Evolutionary conservation across 2,113 vertebrate genomes (phyloP), one percentile per base, ranked within the genome.

Genomic region (Puffinus mauretanicus): DNA sequence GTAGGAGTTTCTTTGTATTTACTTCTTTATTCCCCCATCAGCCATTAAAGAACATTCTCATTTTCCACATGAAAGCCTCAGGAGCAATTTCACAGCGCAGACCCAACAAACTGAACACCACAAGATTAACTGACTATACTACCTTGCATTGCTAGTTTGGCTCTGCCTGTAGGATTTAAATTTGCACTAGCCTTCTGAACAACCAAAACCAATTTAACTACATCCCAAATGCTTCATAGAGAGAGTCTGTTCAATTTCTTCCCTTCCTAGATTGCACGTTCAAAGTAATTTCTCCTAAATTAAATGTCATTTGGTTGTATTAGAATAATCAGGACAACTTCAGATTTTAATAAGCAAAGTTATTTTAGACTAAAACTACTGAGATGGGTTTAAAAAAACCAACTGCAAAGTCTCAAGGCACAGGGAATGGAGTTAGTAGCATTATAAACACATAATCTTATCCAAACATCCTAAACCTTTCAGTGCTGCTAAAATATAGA

Each of bases 41-140:
- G 95, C 98, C 95, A 83, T 98, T 98, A 98, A 96, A 96, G 98
- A 98, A 97, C 97, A 97, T 98, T 98, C 98, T 98, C 97, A 98
- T 98, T 98, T 98, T 98, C 98, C 98, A 98, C 98, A 98, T 98
- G 98, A 97, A 98, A 98, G 98, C 97, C 96, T 97, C 94, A 98
- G 96, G 96, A 98, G 97, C 96, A 97, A 94, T 98, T 98, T 97
- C 97, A 95, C 96, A 97, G 97, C 6, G 3, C 92, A 97, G 95
- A 97, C 97, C 97, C 97, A 97, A 92, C 97, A 98, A 95, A 98
- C 97, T 97, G 97, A 98, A 94, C 90, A 91, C 94, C 91, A 92
- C 87, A 97, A 98, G 98, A 98, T 98, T 98, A 98, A 98, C 95
- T 96, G 97, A 97, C 94, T 97, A 77, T 97, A 92, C 97, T 97